Evolutionary conservation across 2,888 invertebrate genomes (phyloP), one percentile per base, ranked within the genome.

Genomic region (Muschampia plurimacula): DNA sequence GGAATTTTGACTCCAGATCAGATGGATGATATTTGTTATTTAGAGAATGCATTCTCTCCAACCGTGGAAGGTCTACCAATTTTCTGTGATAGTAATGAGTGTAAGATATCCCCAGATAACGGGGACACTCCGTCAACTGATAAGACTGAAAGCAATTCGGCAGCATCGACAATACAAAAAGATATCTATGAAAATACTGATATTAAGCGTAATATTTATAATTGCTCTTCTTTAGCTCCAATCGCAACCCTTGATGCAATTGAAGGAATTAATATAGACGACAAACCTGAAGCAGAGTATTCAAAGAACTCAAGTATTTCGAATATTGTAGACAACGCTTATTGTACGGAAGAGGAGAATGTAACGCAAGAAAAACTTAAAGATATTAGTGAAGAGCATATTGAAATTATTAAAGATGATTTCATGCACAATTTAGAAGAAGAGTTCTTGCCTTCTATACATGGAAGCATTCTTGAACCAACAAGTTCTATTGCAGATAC

Each of bases 1-100:
- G 98, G 98, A 6, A 98, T 98, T 81, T 92, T 98, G 76, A 98
- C 98, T 10, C 98, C 98, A 0, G 97, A 98, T 90, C 98, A 98
- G 89, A 98, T 98, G 97, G 97, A 97, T 82, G 96, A 96, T 81
- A 95, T 96, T 77, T 95, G 95, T 78, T 95, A 95, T 78, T 90
- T 95, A 79, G 96, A 96, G 82, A 95, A 95, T 82, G 94, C 96
- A 77, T 95, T 96, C 88, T 96, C 96, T 70, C 96, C 96, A 66
- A 96, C 96, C 76, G 95, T 95, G 77, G 96, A 96, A 84, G 96
- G 96, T 80, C 89, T 96, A 81, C 94, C 94, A 76, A 91, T 89
- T 80, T 93, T 94, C 81, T 91, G 90, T 88, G 90, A 89, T 86
- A 88, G 78, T 76, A 89, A 86, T 81, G 91, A 90, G 76, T 88